Percentiles rank a stretch among this genome's conserved stretches.
Conservation (phyloP, 23 tunicate species). For the Aplidium turbinatum region DNA sequence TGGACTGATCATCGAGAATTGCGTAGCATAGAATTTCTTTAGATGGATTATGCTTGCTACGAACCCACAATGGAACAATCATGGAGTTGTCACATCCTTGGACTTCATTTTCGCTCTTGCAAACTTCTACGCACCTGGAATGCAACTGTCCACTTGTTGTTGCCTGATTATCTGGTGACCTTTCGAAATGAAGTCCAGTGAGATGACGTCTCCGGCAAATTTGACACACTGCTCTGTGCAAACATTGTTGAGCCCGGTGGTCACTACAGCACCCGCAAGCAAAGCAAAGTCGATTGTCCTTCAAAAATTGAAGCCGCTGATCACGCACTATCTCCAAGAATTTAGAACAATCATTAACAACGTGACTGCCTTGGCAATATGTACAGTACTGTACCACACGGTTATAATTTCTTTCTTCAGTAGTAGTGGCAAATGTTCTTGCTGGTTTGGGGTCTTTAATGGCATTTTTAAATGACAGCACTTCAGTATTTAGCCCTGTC, state of each 20-base stretch:
- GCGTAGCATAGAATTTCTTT: neutral
- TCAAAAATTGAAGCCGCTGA: neutral
- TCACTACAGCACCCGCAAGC: neutral
- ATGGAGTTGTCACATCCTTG: neutral
- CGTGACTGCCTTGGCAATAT: neutral
- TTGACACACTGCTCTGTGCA: neutral
- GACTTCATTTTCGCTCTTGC: too few species aligned
- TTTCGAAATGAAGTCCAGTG: neutral
- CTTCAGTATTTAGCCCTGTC: neutral
- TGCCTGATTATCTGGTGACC: neutral
- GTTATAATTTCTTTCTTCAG: neutral
- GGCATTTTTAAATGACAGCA: too few species aligned
- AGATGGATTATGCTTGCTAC: neutral
- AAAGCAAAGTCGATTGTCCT: conserved; percentile 2
- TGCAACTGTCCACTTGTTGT: too few species aligned
- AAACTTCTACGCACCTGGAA: conserved; percentile 1
- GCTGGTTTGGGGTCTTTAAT: neutral
- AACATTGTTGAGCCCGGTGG: neutral
- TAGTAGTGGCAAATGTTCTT: neutral
- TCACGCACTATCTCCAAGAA: neutral
- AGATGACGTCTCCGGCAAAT: neutral
- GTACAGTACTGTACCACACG: neutral
- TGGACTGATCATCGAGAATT: conserved; percentile 10
- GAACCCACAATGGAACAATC: conserved; percentile 1
- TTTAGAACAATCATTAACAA: neutral